Evolutionary conservation across 2,113 vertebrate species (phyloP).

Genomic region (Zosterops japonicus): DNA sequence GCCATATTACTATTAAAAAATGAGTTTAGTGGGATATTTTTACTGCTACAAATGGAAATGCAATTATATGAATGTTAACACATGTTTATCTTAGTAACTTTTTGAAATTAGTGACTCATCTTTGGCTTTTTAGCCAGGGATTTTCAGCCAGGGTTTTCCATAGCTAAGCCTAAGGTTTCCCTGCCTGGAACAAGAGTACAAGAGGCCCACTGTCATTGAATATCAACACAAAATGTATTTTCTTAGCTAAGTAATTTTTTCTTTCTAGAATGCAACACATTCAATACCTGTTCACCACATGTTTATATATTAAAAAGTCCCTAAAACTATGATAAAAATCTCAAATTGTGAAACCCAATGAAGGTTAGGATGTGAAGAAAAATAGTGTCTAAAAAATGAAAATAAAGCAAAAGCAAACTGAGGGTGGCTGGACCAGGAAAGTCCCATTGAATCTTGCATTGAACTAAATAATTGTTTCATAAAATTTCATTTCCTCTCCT

Average conservation of each 20-base stretch:
- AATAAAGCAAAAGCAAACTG: slow-evolving; percentile 9
- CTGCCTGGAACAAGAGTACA: slow-evolving; percentile 9
- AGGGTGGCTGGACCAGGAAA: slow-evolving; percentile 36
- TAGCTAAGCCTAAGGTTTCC: slow-evolving; percentile 27
- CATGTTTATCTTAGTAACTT: slow-evolving; percentile 30
- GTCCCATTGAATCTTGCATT: slow-evolving; percentile 19
- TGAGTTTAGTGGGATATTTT: background rate
- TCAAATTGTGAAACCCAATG: background rate
- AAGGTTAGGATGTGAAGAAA: background rate
- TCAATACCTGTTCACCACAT: background rate
- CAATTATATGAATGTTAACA: slow-evolving; percentile 22
- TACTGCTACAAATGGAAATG: background rate
- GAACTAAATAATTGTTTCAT: background rate
- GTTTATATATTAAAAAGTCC: background rate
- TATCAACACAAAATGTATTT: background rate
- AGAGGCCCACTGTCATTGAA: background rate
- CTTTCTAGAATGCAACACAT: slow-evolving; percentile 7
- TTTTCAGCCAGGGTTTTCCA: slow-evolving; percentile 59
- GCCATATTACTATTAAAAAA: background rate
- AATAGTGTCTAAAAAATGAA: background rate
- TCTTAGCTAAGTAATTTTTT: background rate
- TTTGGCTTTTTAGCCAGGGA: slow-evolving; percentile 34
- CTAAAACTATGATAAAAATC: background rate
- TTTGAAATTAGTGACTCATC: slow-evolving; percentile 58
- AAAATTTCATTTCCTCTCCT: slow-evolving; percentile 3